Evolutionary conservation across 1,140 invertebrate genomes (phyloP).

Genomic region (Paraescarpia echinospica): DNA sequence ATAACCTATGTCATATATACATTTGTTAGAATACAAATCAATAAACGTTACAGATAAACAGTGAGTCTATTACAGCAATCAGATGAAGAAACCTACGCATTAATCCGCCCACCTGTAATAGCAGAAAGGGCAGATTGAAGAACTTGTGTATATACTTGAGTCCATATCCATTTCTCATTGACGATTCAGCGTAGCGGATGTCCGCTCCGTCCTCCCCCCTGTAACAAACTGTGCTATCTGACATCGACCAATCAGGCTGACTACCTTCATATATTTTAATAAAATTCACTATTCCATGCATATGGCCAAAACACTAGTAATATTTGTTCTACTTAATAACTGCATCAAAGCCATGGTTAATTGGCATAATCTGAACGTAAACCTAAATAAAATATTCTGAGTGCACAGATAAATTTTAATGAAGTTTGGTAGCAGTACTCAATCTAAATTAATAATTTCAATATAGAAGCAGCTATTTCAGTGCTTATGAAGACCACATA

Average conservation of each 20-base stretch:
- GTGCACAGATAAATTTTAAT: background rate
- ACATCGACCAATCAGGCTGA: background rate
- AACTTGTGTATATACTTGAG: constrained; percentile 92
- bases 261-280: too few species aligned
- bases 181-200: constrained; percentile 86
- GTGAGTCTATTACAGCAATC: background rate
- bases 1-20: too few species aligned
- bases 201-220: constrained; percentile 61
- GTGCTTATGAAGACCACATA: background rate
- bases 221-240: background rate
- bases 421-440: background rate
- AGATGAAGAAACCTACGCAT: background rate
- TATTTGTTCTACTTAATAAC: background rate
- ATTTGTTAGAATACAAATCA: too few species aligned
- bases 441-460: background rate
- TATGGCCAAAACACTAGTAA: background rate
- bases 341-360: background rate
- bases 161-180: constrained; percentile 96
- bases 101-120: constrained; percentile 70
- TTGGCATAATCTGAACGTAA: background rate
- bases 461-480: background rate
- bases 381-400: background rate
- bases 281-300: background rate
- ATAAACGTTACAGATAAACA: background rate
- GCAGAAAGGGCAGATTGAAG: constrained; percentile 92